Evolutionary conservation across 2,113 vertebrate genomes (phyloP).

Genomic region (Etheostoma spectabile): DNA sequence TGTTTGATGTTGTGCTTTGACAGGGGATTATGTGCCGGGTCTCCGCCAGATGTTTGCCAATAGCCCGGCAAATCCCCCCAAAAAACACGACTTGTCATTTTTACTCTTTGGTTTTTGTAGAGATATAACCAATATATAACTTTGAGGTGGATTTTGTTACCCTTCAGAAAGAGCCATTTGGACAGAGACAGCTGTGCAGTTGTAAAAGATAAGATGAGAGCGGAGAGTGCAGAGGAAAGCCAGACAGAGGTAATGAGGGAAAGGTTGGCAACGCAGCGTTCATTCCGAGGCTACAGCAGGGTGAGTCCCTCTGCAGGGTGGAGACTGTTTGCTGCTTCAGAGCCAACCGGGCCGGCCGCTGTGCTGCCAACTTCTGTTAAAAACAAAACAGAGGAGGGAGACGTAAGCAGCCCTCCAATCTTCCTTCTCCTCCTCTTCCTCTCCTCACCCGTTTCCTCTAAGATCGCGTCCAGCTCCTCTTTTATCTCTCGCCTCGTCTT

Average conservation of each 20-base stretch:
- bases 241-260: conserved; percentile 20
- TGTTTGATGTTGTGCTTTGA: neutral
- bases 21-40: neutral
- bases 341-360: conserved; percentile 33
- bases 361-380: conserved; percentile 59
- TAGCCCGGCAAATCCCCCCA: neutral
- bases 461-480: conserved; percentile 58
- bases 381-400: conserved; percentile 50
- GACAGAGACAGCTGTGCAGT: neutral
- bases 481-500: conserved; percentile 42
- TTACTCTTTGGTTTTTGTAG: neutral
- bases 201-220: neutral
- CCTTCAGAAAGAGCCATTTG: neutral
- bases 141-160: neutral
- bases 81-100: neutral
- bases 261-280: conserved; percentile 22
- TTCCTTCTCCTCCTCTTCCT: conserved; percentile 15
- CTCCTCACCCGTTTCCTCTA: conserved; percentile 43
- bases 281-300: conserved; percentile 11
- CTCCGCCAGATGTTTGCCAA: neutral
- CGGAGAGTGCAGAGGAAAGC: neutral
- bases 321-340: conserved; percentile 44
- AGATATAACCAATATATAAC: neutral
- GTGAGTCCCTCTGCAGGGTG: conserved; percentile 52
- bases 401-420: neutral